Base-by-base conservation (phyloP, 1,140 invertebrate species). In the Caenorhabditis latens region DNA sequence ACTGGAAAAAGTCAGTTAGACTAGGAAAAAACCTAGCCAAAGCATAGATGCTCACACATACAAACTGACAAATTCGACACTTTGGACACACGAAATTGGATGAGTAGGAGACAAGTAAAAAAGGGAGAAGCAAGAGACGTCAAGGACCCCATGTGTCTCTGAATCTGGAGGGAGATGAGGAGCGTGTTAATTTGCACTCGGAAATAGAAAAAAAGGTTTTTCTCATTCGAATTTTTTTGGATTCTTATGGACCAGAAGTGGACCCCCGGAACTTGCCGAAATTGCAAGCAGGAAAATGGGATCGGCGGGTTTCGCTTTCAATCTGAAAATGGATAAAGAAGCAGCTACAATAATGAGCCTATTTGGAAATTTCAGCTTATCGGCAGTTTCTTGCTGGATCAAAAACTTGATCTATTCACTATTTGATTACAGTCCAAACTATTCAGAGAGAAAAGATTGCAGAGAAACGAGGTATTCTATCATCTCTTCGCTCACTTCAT, bases 61-160 rank as follows among this genome's bases (percentile, higher is more conserved):
- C 82, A 84, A 84, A 55, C 58, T 57, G 82, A 61, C 53, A 84
- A 84, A 84, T 43, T 57, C 53, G 57, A 57, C 53, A 84, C 53
- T 58, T 58, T 58, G 53, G 53, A 61, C 82, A 84, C 82, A 84
- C 53, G 82, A 84, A 61, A 61, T 58, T 57, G 57, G 53, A 57
- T 61, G 53, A 57, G 53, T 43, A 43, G 32, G 67, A 43, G 40
- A 43, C 11, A 43, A 24, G 14, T 13, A 55, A 24, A 24, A 16
- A 21, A 24, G n/a, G 75, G 9, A 11, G n/a, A 21, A 46, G 50
- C 14, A 32, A 24, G 46, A 6, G 21, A 55, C 79, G 82, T 61
- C 57, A 48, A 84, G 53, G 53, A 61, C 19, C 57, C 57, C 82
- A 57, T 84, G 53, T 61, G 53, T 32, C 1, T 21, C 7, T 14